Conservation (phyloP, 1,140 invertebrate genomes). For the Tetragonula clypearis region DNA sequence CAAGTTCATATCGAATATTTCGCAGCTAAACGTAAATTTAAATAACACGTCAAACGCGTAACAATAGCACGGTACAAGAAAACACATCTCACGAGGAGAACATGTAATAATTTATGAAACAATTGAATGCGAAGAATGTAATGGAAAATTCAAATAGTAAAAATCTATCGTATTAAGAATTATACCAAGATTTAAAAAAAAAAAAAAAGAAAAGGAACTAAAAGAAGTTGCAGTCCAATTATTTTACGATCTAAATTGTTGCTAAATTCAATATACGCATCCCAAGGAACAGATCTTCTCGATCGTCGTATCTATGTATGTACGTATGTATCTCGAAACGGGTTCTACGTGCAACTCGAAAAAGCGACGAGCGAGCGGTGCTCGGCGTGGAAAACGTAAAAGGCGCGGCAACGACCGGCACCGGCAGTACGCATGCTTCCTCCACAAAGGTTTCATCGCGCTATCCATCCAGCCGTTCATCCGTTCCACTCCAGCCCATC, state of each 20-base stretch:
- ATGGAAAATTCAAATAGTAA: no score
- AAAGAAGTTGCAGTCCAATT: no score
- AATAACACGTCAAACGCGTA: no score
- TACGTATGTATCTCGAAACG: neutral
- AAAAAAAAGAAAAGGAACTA: no score
- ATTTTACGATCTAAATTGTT: neutral
- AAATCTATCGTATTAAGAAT: no score
- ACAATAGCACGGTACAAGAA: no score
- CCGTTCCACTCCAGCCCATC: conserved; percentile 46
- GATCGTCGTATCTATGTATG: conserved; percentile 18
- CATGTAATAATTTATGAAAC: no score
- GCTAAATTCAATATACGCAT: neutral
- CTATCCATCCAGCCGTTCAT: conserved; percentile 64
- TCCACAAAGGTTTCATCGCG: conserved; percentile 63
- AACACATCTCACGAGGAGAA: no score
- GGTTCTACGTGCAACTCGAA: conserved; percentile 65
- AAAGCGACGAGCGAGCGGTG: conserved; percentile 59
- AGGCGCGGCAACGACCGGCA: conserved; percentile 58
- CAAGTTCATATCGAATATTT: no score
- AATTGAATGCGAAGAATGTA: no score
- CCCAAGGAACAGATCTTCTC: neutral
- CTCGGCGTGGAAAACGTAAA: conserved; percentile 69
- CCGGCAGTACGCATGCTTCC: conserved; percentile 65
- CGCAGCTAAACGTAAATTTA: no score
- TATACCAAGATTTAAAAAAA: no score